A percentile compares a stretch with the other conserved stretches of the same genome.
These are phyloP conservation scores for Hepsetus odoe DNA, from an alignment of 2,113 vertebrate genomes.

Conservation along the genomic window DNA sequence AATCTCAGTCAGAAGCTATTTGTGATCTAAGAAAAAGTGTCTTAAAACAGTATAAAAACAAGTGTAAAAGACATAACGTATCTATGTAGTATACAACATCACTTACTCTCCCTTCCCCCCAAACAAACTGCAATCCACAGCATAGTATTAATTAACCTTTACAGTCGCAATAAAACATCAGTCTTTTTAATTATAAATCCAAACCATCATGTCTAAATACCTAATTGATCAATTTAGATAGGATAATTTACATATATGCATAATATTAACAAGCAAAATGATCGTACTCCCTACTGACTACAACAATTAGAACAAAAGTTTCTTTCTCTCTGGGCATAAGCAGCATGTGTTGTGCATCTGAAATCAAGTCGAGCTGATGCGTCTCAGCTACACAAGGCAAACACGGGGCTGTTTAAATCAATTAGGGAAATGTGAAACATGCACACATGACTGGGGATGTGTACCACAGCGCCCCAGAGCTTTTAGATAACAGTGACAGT, in stretches of 20 bases:
- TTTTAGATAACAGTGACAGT: slow-evolving; percentile 67
- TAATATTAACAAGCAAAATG: slow-evolving; percentile 73
- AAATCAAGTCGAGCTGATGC: slow-evolving; percentile 70
- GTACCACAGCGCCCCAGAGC: slow-evolving; percentile 60
- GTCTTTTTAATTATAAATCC: slow-evolving; percentile 76
- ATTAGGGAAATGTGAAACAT: slow-evolving; percentile 77
- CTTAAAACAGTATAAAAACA: slow-evolving; percentile 55
- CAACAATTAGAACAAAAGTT: slow-evolving; percentile 76
- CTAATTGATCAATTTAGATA: slow-evolving; percentile 79
- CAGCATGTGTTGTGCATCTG: slow-evolving; percentile 68
- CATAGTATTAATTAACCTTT: slow-evolving; percentile 77
- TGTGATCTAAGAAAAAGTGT: slow-evolving; percentile 61
- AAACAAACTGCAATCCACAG: neutral
- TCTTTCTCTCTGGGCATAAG: slow-evolving; percentile 60
- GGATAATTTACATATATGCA: slow-evolving; percentile 80
- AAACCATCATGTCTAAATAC: slow-evolving; percentile 70
- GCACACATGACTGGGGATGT: slow-evolving; percentile 69
- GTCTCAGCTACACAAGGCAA: slow-evolving; percentile 70
- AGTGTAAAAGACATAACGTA: slow-evolving; percentile 27
- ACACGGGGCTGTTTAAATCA: slow-evolving; percentile 78
- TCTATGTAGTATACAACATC: neutral
- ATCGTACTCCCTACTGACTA: slow-evolving; percentile 74
- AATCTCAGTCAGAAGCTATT: slow-evolving; percentile 71
- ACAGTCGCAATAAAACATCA: slow-evolving; percentile 72
- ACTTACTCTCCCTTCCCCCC: slow-evolving; percentile 1